phyloP scores from a whole-genome alignment of 1,140 invertebrate genomes.

The Patella vulgata region DNA sequence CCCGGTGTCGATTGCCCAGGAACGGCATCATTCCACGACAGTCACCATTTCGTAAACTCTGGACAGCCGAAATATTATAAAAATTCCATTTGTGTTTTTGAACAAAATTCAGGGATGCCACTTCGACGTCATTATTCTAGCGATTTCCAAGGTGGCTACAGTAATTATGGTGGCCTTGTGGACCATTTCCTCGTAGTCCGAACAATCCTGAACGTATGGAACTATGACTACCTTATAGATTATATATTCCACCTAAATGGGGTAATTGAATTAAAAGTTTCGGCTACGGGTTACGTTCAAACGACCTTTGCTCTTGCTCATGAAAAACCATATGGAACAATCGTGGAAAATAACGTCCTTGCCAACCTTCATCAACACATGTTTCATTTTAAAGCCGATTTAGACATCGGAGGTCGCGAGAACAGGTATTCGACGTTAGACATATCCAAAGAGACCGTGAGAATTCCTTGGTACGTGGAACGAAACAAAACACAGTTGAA shows the following conservation, averaged over 20 bases:
- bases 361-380: constrained; percentile 57
- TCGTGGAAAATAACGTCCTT: constrained; percentile 38
- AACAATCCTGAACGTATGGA: constrained; percentile 53
- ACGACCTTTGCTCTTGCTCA: constrained; percentile 31
- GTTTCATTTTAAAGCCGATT: constrained; percentile 58
- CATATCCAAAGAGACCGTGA: constrained; percentile 33
- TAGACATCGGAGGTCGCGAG: constrained; percentile 47
- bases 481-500: constrained; percentile 43
- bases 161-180: constrained; percentile 48
- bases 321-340: constrained; percentile 39
- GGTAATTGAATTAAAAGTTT: constrained; percentile 50
- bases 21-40: constrained; percentile 48
- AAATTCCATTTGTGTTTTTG: constrained; percentile 61
- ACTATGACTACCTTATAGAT: constrained; percentile 63
- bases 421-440: constrained; percentile 57
- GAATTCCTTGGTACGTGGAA: constrained; percentile 39
- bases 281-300: constrained; percentile 56
- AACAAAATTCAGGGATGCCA: constrained; percentile 50
- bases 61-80: constrained; percentile 31
- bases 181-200: constrained; percentile 53
- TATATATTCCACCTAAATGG: constrained; percentile 62
- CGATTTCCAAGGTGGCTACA: constrained; percentile 23
- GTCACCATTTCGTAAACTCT: constrained; percentile 44
- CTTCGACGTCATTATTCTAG: constrained; percentile 52
- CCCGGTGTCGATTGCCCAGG: constrained; percentile 57